Base-by-base conservation (phyloP, 2,797 vertebrate genomes). In the Menidia menidia region DNA sequence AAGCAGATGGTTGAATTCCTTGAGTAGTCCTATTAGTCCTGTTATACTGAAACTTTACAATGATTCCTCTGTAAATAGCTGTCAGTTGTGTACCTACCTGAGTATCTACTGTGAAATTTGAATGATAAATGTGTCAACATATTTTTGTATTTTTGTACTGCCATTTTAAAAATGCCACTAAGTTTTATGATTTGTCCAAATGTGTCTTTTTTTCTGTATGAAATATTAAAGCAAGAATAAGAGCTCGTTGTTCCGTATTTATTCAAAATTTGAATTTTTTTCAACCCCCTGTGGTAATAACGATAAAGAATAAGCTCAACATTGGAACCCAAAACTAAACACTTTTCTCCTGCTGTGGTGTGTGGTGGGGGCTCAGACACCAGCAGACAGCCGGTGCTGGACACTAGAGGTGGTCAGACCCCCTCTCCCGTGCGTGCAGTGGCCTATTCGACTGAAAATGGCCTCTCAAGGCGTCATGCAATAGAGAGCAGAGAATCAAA, bases 91-190 rank as follows among this genome's bases (percentile, higher is more conserved):
- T 84, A 86, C 74, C 73, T 79, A 85, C 78, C 73, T 86, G 77
- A 91, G 86, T 92, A 89, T 86, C 78, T 93, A 94, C 93, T 95
- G 94, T 95, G 89, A 94, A 91, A 86, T 87, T 76, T 87, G 55
- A 87, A 83, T 85, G 87, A 89, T 80, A 82, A 90, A 89, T 91
- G 84, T 87, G 89, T 88, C 87, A 76, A 87, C 85, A 86, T 94
- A 93, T 93, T 94, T 94, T 93, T 94, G 88, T 94, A 95, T 94
- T 93, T 93, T 94, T 93, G 82, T 93, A 93, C 90, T 92, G 84
- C 79, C 74, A 77, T 90, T 92, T 89, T 73, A 88, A 89, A 25
- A 88, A 88, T 83, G 84, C 84, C 87, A 94, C 93, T 94, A 95
- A 93, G 72, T 80, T 85, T 85, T 84, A 82, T 76, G 73, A 84